Evolutionary conservation across 92 coral and sea anemone species (phyloP).

Genomic region (Montipora capitata): DNA sequence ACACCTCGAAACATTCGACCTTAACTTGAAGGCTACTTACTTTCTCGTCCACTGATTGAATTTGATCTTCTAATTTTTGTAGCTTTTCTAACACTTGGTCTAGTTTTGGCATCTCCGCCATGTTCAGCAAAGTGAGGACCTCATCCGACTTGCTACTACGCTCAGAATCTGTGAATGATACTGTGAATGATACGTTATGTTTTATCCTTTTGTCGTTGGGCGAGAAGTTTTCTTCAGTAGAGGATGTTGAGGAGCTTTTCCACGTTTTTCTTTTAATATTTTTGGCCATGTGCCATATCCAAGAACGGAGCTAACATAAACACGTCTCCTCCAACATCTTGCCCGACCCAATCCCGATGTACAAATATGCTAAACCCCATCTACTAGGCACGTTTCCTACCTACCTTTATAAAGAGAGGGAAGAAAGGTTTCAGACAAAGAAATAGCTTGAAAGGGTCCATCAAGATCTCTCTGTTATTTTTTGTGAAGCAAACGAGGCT

Average conservation of each 20-base stretch:
- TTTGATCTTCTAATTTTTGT: neutral
- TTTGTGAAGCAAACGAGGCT: too few relatives aligned
- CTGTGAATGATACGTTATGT: neutral
- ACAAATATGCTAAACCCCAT: too few relatives aligned
- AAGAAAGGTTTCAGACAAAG: too few relatives aligned
- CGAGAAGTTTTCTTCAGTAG: neutral
- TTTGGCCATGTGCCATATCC: neutral
- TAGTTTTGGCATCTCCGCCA: conserved; percentile 1
- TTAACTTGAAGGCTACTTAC: neutral
- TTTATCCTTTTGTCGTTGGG: neutral
- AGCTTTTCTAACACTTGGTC: conserved; percentile 2
- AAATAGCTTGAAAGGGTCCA: too few relatives aligned
- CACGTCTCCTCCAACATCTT: neutral
- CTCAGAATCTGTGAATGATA: neutral
- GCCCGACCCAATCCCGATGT: neutral
- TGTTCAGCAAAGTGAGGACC: neutral
- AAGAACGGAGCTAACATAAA: neutral
- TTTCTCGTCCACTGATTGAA: neutral
- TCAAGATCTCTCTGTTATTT: too few relatives aligned
- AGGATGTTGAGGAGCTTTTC: neutral
- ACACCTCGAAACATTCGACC: conserved; percentile 3
- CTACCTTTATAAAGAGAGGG: too few relatives aligned
- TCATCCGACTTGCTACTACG: neutral
- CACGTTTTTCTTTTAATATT: neutral
- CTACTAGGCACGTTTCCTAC: too few relatives aligned